Evolutionary conservation across 2,888 invertebrate species (phyloP), one percentile per base, ranked within the genome.

Genomic region (Thelaira solivaga): DNA sequence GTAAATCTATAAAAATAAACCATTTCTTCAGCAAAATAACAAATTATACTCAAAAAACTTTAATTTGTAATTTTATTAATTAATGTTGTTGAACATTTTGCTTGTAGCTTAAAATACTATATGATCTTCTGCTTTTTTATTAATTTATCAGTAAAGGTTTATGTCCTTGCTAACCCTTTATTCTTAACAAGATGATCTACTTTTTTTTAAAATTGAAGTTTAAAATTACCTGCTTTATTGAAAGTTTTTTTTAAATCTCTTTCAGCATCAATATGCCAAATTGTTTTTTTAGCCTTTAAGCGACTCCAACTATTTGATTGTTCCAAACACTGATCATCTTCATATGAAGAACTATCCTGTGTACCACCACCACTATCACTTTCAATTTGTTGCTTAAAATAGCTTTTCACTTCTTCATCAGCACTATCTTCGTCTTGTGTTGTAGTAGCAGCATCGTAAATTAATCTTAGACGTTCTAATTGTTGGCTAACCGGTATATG

Each of bases 331-430:
- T 75, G 83, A 20, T 79, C 77, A 68, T 86, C 85, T 34, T 86
- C 87, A 20, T 86, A 82, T 2, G 86, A 87, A n/a, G 87, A 86
- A 71, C 84, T 81, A 36, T 84, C 83, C 57, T 85, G 86, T 0
- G 87, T 87, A 34, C 86, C 85, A 13, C 85, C 87, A 20, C 86
- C 86, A 39, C 86, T 86, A 36, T 87, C 88, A 45, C 86, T 86
- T 4, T 81, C 73, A 55, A 68, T 36, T 22, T 82, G 81, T 43
- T 83, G 84, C 39, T 89, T 89, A 89, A 92, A 91, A 83, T 91
- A 90, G 2, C 89, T 89, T 81, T 92, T 90, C 0, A 92, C 92
- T 84, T 92, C 92, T 83, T 92, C 92, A 82, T 92, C 92, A 4
- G 92, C 91, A 64, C 90, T 89, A 36, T 90, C 91, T 18, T 84